Percentiles rank a stretch among this genome's conserved stretches.
These are phyloP conservation scores for Hyppa rectilinea DNA, from an alignment of 2,888 invertebrate species.

Conservation along the genomic window DNA sequence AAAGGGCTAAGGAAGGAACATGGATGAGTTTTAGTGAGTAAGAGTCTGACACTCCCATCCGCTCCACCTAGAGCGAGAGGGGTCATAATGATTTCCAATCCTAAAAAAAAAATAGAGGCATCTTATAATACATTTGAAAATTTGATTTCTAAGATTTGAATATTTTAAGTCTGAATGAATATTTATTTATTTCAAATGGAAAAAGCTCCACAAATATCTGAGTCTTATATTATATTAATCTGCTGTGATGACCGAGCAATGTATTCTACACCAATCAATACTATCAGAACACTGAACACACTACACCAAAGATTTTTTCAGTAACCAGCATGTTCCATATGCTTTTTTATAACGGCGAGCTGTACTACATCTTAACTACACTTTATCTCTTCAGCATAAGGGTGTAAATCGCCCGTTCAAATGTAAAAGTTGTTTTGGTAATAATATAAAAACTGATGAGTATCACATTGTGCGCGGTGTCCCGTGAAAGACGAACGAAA, in stretches of 20 bases:
- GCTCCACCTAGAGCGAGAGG: no score
- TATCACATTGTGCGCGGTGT: constrained; percentile 51
- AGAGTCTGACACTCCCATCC: no score
- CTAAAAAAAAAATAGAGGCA: no score
- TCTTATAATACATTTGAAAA: no score
- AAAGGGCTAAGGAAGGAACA: no score
- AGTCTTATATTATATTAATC: neutral
- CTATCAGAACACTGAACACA: constrained; percentile 9
- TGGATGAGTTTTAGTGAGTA: no score
- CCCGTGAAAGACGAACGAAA: constrained; percentile 50
- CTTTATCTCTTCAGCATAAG: constrained; percentile 24
- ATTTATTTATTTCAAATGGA: no score
- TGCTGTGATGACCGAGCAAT: constrained; percentile 47
- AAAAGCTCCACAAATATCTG: no score
- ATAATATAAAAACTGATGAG: constrained; percentile 26
- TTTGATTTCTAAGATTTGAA: no score
- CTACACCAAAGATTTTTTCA: constrained; percentile 51
- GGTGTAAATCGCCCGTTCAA: constrained; percentile 35
- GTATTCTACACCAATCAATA: constrained; percentile 52
- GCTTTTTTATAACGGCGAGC: constrained; percentile 57
- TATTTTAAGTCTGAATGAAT: no score
- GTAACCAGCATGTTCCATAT: constrained; percentile 56
- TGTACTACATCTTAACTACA: neutral
- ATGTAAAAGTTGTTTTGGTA: constrained; percentile 3
- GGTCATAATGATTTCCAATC: no score